A percentile compares a stretch with the other conserved stretches of the same genome.
These are phyloP conservation scores for Clostera curtula DNA, from an alignment of 2,888 invertebrate genomes.

Conservation along the genomic window DNA sequence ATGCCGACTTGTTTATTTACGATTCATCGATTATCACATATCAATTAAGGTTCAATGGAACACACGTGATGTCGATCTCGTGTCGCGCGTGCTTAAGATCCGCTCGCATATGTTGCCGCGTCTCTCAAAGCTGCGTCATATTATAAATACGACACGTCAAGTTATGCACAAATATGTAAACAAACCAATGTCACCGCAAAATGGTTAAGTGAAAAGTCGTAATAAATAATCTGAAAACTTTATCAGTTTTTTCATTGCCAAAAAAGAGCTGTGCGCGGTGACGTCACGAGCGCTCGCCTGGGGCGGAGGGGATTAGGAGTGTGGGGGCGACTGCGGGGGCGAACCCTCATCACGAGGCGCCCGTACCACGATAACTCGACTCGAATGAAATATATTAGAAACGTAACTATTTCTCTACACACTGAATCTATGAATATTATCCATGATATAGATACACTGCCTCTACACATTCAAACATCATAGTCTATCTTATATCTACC, in stretches of 20 bases:
- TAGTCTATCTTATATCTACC: too few species aligned
- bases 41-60: constrained; percentile 30
- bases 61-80: constrained; percentile 9
- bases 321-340: constrained; percentile 38
- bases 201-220: constrained; percentile 28
- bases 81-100: constrained; percentile 1
- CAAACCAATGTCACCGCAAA: constrained; percentile 33
- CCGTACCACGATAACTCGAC: constrained; percentile 35
- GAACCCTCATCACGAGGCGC: constrained; percentile 32
- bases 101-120: too few species aligned
- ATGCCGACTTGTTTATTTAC: constrained; percentile 37
- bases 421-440: too few species aligned
- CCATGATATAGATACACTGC: too few species aligned
- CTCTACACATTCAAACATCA: too few species aligned
- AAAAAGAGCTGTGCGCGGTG: constrained; percentile 62
- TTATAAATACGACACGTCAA: constrained; percentile 4
- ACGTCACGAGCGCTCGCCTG: constrained; percentile 57
- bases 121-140: too few species aligned
- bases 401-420: too few species aligned
- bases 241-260: constrained; percentile 59
- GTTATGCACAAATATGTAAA: constrained; percentile 17
- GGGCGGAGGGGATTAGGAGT: constrained; percentile 61
- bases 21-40: constrained; percentile 25
- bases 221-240: constrained; percentile 40
- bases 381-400: too few species aligned